Conservation (phyloP, 2,797 vertebrate species). For the Gymnopithys bicolor region DNA sequence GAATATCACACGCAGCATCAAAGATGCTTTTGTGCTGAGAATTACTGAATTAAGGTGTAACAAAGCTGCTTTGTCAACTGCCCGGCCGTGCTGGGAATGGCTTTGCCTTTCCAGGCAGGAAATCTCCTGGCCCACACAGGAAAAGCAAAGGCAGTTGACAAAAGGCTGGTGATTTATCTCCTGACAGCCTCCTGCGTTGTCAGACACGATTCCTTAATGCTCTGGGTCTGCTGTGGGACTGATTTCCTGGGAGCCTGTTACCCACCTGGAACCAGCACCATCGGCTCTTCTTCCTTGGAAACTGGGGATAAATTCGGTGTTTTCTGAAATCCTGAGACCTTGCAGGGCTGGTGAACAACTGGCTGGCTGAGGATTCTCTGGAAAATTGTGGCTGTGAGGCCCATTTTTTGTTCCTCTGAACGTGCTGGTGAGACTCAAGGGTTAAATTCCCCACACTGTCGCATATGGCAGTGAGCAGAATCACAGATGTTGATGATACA, state of each 20-base stretch:
- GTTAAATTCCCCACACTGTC: constrained; percentile 74
- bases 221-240: neutral
- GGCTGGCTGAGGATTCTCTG: neutral
- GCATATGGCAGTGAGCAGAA: constrained; percentile 80
- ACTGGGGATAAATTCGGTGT: neutral
- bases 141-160: constrained; percentile 26
- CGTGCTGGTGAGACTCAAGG: constrained; percentile 54
- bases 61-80: constrained; percentile 19
- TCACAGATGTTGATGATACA: constrained; percentile 82
- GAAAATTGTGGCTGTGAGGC: neutral
- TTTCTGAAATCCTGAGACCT: neutral
- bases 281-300: neutral
- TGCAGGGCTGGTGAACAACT: neutral
- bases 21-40: constrained; percentile 29
- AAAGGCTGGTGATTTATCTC: constrained; percentile 23
- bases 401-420: neutral
- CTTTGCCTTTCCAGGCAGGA: neutral
- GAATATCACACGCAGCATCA: neutral
- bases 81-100: neutral
- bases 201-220: constrained; percentile 2
- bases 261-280: neutral
- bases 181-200: constrained; percentile 11
- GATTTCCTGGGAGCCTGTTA: constrained; percentile 8
- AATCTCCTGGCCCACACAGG: constrained; percentile 7
- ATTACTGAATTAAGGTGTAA: neutral